Base-by-base conservation (phyloP, 2,888 invertebrate genomes). In the Teinopalpus imperialis region DNA sequence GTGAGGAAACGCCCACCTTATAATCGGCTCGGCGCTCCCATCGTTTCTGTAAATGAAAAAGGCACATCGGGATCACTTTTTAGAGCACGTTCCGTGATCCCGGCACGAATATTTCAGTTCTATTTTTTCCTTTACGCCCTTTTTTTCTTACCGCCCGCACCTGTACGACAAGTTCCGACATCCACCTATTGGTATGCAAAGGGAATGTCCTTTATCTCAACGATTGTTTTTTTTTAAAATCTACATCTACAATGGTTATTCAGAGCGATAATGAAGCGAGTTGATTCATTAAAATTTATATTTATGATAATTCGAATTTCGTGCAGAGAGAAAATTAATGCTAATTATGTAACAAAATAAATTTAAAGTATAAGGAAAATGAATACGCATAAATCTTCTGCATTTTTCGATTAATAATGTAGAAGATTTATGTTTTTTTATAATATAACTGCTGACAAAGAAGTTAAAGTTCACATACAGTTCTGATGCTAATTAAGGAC, bases 101-200 rank as follows among this genome's bases (percentile, higher is more conserved):
- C 8, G 10, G 9, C 8, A 6, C 29, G 9, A 10, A 10, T 32
- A 3, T 20, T 35, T 20, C 20, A 8, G 16, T 20, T 23, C 35
- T 35, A 14, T 2, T 34, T 27, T n/a, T 35, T 21, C 8, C 23
- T 23, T 40, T 13, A 5, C 16, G 18, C 14, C 9, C 2, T 13
- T 43, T 29, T 27, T 27, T 14, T 8, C 18, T 24, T 6, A 9
- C 20, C 13, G 35, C 42, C 18, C 29, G 27, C 13, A 43, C 42
- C 18, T 35, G 27, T 13, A 27, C 37, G 37, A 20, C 24, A 20
- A 34, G 26, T 14, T 10, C 48, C 52, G 53, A 43, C 51, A 51
- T 48, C 52, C 54, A 55, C 58, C 52, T 57, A 59, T 62, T 63
- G 61, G 56, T 54, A 57, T 56, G 56, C 52, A 53, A 59, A 50